These are phyloP conservation scores for Calyptomena viridis DNA, from an alignment of 2,113 vertebrate genomes.

Conservation along the genomic window DNA sequence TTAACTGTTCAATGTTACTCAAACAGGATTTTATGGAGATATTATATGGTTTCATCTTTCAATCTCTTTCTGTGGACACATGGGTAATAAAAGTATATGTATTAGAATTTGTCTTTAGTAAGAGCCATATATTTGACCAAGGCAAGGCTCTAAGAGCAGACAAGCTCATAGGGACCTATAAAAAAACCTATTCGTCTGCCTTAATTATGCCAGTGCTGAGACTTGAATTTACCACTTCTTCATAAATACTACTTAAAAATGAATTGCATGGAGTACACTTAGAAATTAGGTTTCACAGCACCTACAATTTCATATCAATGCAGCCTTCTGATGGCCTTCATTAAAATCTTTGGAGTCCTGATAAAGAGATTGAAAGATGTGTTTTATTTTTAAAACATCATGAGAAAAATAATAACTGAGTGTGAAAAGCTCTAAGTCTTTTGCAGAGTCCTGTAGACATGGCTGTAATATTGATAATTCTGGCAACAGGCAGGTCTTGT, in stretches of 20 bases:
- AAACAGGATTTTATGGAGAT: conserved; percentile 66
- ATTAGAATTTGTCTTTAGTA: conserved; percentile 71
- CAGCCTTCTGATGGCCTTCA: not conserved
- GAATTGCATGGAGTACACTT: conserved; percentile 56
- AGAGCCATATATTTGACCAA: conserved; percentile 67
- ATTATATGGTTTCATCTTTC: conserved; percentile 48
- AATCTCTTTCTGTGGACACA: conserved; percentile 48
- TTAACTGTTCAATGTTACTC: not conserved
- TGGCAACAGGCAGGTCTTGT: not conserved
- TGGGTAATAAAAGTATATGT: conserved; percentile 69
- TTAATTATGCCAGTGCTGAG: conserved; percentile 65
- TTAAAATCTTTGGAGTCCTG: conserved; percentile 23
- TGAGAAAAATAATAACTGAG: conserved; percentile 20
- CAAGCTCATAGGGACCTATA: conserved; percentile 64
- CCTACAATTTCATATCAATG: conserved; percentile 40
- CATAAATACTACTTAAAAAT: conserved; percentile 66
- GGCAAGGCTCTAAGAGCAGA: conserved; percentile 26
- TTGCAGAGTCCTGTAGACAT: not conserved
- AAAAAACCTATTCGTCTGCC: conserved; percentile 43
- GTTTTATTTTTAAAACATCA: conserved; percentile 3
- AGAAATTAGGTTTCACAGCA: conserved; percentile 60
- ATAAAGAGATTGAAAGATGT: not conserved
- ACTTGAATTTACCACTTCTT: conserved; percentile 60
- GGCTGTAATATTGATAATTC: not conserved
- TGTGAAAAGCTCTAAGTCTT: not conserved